phyloP scores from a whole-genome alignment of 1,140 invertebrate species.

The Nilaparvata lugens region DNA sequence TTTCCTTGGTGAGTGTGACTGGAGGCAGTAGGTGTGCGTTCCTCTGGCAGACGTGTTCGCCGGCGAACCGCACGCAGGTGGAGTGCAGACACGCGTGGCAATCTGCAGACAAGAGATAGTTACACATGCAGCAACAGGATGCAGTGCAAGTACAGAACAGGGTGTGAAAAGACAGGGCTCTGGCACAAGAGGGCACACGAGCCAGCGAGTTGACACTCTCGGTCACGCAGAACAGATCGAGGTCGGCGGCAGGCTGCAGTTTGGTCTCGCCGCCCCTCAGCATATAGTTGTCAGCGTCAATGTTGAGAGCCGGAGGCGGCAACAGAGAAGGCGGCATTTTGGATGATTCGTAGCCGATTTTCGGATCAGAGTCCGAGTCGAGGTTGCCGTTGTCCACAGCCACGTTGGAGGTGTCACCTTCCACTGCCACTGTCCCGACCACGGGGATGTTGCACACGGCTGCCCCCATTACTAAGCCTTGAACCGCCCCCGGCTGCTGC shows the following conservation, averaged over 20 bases:
- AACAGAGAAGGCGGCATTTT: conserved; percentile 28
- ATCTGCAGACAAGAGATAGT: conserved; percentile 49
- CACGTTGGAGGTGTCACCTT: neutral
- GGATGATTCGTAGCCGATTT: conserved; percentile 21
- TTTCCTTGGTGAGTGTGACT: conserved; percentile 43
- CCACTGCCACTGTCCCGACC: neutral
- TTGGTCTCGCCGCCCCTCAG: conserved; percentile 31
- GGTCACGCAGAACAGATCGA: conserved; percentile 33
- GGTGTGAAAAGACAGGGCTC: conserved; percentile 42
- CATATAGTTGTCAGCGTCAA: conserved; percentile 55
- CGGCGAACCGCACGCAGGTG: conserved; percentile 45
- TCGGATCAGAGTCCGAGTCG: conserved; percentile 4
- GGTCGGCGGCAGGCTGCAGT: conserved; percentile 21
- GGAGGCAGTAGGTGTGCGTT: conserved; percentile 42
- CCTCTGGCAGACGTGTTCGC: conserved; percentile 46
- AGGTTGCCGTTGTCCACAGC: conserved; percentile 18
- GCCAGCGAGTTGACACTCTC: conserved; percentile 30
- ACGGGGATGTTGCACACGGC: conserved; percentile 8
- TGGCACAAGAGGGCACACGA: conserved; percentile 35
- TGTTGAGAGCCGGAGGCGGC: conserved; percentile 36
- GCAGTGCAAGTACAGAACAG: conserved; percentile 42
- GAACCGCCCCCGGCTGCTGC: conserved; percentile 9
- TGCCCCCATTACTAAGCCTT: conserved; percentile 8
- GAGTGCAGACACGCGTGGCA: conserved; percentile 57
- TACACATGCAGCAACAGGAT: conserved; percentile 50